Conservation (phyloP, 2,888 invertebrate genomes). For the Therioaphis trifolii region DNA sequence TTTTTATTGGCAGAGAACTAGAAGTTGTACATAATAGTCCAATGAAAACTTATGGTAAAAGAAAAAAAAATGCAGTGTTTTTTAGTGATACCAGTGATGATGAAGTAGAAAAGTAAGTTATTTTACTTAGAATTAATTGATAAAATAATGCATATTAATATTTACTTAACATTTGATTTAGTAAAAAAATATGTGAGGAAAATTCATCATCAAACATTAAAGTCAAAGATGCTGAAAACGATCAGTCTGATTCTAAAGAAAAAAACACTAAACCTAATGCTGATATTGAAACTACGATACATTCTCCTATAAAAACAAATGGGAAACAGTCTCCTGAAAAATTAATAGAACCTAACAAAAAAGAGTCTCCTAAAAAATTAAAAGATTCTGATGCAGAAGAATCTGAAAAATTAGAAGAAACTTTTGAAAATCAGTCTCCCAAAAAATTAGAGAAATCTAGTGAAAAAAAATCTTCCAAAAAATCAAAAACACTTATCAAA, state of each 20-base stretch:
- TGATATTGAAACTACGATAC: background rate
- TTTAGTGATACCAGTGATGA: constrained; percentile 66
- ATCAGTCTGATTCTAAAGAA: constrained; percentile 1
- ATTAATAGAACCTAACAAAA: constrained; percentile 35
- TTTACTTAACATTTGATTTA: constrained; percentile 25
- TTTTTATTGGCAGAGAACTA: constrained; percentile 28
- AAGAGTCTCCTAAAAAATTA: constrained; percentile 63
- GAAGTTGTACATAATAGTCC: constrained; percentile 28
- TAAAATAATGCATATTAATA: background rate
- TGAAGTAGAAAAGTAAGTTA: constrained; percentile 39
- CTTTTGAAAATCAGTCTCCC: no score
- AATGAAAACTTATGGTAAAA: constrained; percentile 63
- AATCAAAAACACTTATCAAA: constrained; percentile 10
- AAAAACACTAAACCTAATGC: background rate
- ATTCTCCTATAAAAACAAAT: constrained; percentile 64
- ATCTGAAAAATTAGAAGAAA: no score
- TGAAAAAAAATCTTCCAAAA: background rate
- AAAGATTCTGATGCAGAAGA: no score
- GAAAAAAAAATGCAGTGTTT: constrained; percentile 65
- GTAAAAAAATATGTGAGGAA: constrained; percentile 32
- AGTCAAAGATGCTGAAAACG: background rate
- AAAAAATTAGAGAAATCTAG: constrained; percentile 64
- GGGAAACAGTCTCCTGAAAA: constrained; percentile 66
- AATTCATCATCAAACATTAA: background rate
- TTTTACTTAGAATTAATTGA: background rate